Conservation (phyloP, 2,797 vertebrate genomes). For the Cygnus olor region DNA sequence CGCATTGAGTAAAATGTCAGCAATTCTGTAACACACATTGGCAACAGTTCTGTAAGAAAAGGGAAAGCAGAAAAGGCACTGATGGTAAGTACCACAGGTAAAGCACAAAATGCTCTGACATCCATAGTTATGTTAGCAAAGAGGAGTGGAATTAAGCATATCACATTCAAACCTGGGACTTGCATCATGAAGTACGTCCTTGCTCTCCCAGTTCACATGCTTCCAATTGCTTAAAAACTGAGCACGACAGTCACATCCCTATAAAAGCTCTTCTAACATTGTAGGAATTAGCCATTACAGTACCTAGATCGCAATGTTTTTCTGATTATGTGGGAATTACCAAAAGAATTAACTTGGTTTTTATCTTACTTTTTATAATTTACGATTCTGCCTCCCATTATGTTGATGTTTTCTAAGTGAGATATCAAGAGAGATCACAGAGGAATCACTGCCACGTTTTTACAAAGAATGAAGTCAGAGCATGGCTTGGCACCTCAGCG, state of each 20-base stretch:
- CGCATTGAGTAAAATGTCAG: not conserved
- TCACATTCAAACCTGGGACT: not conserved
- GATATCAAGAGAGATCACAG: not conserved
- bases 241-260: not conserved
- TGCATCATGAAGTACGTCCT: not conserved
- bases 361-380: not conserved
- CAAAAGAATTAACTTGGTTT: not conserved
- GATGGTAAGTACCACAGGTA: not conserved
- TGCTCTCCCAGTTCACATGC: not conserved
- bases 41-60: not conserved
- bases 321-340: not conserved
- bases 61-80: not conserved
- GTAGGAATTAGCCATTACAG: not conserved
- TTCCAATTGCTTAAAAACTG: not conserved
- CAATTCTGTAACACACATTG: too few species aligned
- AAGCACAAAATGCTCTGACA: not conserved
- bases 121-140: not conserved
- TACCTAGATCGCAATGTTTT: not conserved
- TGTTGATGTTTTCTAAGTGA: not conserved
- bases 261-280: not conserved
- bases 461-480: not conserved
- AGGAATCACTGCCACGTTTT: not conserved
- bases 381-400: too few species aligned
- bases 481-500: not conserved
- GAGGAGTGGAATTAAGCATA: not conserved